Evolutionary conservation across 2,113 vertebrate genomes (phyloP).

Genomic region (Muntiacus muntjak): DNA sequence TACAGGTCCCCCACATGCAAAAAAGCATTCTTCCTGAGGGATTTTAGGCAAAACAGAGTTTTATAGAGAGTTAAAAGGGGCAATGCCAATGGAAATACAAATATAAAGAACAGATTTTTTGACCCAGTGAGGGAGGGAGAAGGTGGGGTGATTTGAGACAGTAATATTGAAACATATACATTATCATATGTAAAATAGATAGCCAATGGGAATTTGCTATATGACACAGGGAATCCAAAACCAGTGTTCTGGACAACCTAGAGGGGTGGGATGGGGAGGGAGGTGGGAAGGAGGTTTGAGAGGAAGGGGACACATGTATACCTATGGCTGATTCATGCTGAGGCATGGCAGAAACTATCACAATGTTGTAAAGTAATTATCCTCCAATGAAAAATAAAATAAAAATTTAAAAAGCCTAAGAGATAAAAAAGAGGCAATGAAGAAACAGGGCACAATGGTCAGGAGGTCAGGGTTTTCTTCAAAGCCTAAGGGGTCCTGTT

Average conservation of each 20-base stretch:
- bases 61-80: background rate
- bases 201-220: background rate
- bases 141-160: background rate
- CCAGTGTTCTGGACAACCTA: background rate
- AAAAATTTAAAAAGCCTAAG: background rate
- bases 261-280: background rate
- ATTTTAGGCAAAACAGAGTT: background rate
- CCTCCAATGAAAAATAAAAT: background rate
- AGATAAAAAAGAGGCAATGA: background rate
- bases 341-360: background rate
- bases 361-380: background rate
- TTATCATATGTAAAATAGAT: background rate
- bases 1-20: background rate
- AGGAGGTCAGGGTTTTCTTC: background rate
- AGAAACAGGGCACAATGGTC: background rate
- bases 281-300: background rate
- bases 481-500: background rate
- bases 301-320: background rate
- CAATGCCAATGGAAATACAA: background rate
- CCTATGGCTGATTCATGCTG: background rate
- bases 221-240: background rate
- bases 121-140: background rate
- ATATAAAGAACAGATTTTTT: background rate
- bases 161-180: background rate
- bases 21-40: background rate